Evolutionary conservation across 2,888 invertebrate species (phyloP).

Genomic region (Graphium colonna): DNA sequence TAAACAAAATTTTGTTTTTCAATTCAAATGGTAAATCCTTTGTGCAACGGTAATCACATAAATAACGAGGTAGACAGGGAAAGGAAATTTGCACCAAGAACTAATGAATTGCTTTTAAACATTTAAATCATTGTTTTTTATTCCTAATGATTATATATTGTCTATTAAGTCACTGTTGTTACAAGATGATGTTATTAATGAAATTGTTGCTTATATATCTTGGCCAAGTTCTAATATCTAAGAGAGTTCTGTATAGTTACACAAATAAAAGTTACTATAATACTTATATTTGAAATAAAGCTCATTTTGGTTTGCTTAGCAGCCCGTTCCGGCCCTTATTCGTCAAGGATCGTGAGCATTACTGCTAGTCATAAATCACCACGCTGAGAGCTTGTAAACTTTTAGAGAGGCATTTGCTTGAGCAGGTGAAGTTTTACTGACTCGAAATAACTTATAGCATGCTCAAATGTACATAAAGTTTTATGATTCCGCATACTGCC

Average conservation of each 20-base stretch:
- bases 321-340: slow-evolving; percentile 9
- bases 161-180: no score
- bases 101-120: background rate
- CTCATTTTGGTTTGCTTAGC: no score
- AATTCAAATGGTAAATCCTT: slow-evolving; percentile 21
- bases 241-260: no score
- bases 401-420: slow-evolving; percentile 10
- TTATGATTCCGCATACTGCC: no score
- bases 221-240: no score
- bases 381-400: slow-evolving; percentile 10
- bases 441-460: background rate
- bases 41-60: slow-evolving; percentile 17
- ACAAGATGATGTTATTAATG: no score
- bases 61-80: slow-evolving; percentile 8
- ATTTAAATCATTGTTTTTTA: no score
- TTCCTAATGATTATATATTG: no score
- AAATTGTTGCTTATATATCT: no score
- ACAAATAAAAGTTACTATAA: no score
- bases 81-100: background rate
- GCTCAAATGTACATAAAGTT: background rate
- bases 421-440: slow-evolving; percentile 11
- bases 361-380: slow-evolving; percentile 17
- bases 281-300: no score
- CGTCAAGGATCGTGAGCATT: slow-evolving; percentile 13
- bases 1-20: no score